phyloP scores from a whole-genome alignment of 2,888 invertebrate genomes.

The Gnatocerus cornutus region DNA sequence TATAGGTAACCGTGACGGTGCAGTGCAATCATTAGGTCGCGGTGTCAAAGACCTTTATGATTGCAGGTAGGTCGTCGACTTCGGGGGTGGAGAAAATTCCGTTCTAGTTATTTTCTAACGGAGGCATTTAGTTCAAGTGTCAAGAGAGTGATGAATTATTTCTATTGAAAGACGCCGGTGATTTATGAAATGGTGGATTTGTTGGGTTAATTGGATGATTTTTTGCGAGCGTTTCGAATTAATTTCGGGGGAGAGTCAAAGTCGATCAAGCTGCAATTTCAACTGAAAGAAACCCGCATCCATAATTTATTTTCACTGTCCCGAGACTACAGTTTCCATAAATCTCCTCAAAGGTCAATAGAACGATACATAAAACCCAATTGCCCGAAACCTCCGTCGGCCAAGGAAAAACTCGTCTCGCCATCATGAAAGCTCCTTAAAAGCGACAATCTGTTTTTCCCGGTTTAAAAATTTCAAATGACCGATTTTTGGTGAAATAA shows the following conservation, averaged over 20 bases:
- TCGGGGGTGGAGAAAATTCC: constrained; percentile 22
- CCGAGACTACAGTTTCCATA: neutral
- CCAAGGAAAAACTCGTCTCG: neutral
- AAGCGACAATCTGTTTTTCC: neutral
- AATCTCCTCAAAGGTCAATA: constrained; percentile 1
- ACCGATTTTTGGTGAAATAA: neutral
- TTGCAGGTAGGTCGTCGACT: constrained; percentile 44
- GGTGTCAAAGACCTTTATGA: constrained; percentile 63
- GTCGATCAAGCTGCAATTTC: too few species aligned
- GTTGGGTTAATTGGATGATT: constrained; percentile 2
- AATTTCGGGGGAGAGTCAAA: too few species aligned
- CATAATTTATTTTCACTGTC: neutral
- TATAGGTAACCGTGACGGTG: constrained; percentile 62
- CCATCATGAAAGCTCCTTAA: neutral
- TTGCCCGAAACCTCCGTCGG: neutral
- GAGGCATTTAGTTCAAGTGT: constrained; percentile 35
- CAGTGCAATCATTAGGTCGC: constrained; percentile 60
- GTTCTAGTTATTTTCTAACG: constrained; percentile 33
- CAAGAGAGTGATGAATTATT: constrained; percentile 31
- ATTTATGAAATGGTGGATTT: constrained; percentile 9
- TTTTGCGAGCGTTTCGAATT: neutral
- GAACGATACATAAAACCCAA: constrained; percentile 1
- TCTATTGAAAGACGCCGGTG: constrained; percentile 7
- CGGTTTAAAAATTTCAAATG: neutral
- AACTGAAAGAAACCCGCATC: neutral